Evolutionary conservation across 1,140 invertebrate genomes (phyloP), one percentile per base, ranked within the genome.

Genomic region (Drosophila ambigua): DNA sequence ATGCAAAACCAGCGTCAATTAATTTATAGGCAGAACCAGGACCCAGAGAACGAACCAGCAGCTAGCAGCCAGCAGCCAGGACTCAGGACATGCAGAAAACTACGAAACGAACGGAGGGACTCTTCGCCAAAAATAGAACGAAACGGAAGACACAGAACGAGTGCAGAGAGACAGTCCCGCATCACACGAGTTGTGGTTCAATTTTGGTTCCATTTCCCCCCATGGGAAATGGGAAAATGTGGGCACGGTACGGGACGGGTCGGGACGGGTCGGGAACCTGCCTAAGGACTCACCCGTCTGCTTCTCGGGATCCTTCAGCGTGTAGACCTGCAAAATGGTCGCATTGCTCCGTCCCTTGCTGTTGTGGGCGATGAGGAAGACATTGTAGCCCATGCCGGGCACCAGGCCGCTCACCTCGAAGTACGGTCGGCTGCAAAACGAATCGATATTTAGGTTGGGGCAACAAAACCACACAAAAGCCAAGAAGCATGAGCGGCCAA

Each of bases 261-360:
- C 35, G 20, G 1, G 16, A 24, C 4, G 23, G 68, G 5, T 6
- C 5, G 9, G 35, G 35, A 39, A 9, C 1, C 62, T 67, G 45
- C 55, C 43, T 44, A 60, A 49, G 75, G 35, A 39, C 93, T 94
- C 93, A 95, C 96, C 95, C 85, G 95, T 96, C 77, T 96, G 94
- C 92, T 95, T 96, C 83, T 96, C 95, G 13, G 96, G 95, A 65
- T 95, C 94, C 90, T 96, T 96, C 5, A 96, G 92, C 1, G 96
- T 97, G 68, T 94, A 95, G 16, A 95, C 95, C 76, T 95, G 94
- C 41, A 96, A 90, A 44, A 93, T 93, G 20, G 94, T 93, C 6
- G 93, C 91, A 62, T 94, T 93, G 85, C 95, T 96, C 49, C 94
- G 92, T 15, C 95, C 96, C 91, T 96, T 96, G 73, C 92, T 93